Percentiles rank a stretch among this genome's conserved stretches.
phyloP scores from a whole-genome alignment of 1,140 invertebrate species.

The Chironomus striatipennis region DNA sequence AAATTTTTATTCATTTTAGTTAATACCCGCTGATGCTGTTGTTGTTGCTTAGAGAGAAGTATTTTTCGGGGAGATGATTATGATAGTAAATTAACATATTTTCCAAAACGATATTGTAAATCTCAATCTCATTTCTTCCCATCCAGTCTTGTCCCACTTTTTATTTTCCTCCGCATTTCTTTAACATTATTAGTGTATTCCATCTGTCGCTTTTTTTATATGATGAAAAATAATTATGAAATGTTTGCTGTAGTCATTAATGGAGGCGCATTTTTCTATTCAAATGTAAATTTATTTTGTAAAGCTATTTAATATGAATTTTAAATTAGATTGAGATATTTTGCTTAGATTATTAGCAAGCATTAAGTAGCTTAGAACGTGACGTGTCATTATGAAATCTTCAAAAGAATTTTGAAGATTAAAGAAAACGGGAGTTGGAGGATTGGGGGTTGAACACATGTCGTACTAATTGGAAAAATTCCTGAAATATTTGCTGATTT shows the following conservation, averaged over 20 bases:
- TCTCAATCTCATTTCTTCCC: not conserved
- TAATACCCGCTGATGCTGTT: not conserved
- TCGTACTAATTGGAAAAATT: too few species aligned
- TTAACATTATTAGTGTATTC: not conserved
- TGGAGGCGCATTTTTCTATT: not conserved
- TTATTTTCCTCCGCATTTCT: not conserved
- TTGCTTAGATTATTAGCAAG: too few species aligned
- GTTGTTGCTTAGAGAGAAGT: not conserved
- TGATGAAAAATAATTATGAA: not conserved
- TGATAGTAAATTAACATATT: not conserved
- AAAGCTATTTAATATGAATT: too few species aligned
- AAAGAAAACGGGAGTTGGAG: too few species aligned
- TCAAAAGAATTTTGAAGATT: too few species aligned
- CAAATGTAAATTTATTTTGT: not conserved
- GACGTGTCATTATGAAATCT: too few species aligned
- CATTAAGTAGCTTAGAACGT: too few species aligned
- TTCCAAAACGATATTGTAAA: not conserved
- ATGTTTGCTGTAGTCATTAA: not conserved
- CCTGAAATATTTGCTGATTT: too few species aligned
- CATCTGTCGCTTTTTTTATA: not conserved
- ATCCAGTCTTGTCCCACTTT: slow-evolving; percentile 6
- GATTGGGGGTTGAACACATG: too few species aligned
- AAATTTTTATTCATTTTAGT: not conserved
- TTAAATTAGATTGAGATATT: too few species aligned
- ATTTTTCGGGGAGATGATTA: too few species aligned